Conservation (phyloP, 2,113 vertebrate genomes). For the Hiodon tergisus region DNA sequence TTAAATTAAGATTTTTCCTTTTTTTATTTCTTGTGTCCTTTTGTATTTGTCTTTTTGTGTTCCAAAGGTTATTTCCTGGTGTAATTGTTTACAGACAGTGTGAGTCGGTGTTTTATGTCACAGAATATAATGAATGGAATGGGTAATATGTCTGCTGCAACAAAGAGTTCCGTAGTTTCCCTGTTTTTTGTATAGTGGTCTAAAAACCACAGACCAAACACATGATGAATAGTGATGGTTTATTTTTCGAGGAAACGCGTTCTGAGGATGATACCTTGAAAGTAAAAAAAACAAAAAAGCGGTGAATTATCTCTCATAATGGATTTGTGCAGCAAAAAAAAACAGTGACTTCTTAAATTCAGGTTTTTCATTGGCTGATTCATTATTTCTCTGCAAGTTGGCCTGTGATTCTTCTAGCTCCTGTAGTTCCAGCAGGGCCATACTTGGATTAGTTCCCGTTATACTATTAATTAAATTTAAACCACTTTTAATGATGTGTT, state of each 20-base stretch:
- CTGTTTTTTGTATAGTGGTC: neutral
- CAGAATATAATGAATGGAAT: neutral
- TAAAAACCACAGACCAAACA: neutral
- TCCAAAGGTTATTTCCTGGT: neutral
- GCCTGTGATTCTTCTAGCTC: neutral
- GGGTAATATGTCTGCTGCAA: constrained; percentile 4
- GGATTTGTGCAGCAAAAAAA: neutral
- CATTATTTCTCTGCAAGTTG: neutral
- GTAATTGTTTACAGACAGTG: constrained; percentile 6
- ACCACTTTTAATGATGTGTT: neutral
- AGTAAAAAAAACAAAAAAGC: too few species aligned
- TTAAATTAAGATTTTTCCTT: neutral
- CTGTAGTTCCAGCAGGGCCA: constrained; percentile 49
- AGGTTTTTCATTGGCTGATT: neutral
- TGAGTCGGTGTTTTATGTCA: neutral
- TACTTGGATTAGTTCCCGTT: neutral
- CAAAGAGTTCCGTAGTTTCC: neutral
- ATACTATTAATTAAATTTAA: neutral
- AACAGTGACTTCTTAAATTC: constrained; percentile 2
- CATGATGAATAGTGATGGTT: neutral
- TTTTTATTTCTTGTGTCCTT: neutral
- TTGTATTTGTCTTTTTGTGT: neutral
- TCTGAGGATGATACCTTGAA: too few species aligned
- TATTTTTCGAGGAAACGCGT: neutral
- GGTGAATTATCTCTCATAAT: neutral